Evolutionary conservation across 2,797 vertebrate species (phyloP), one percentile per base, ranked within the genome.

Genomic region (Picus viridis): DNA sequence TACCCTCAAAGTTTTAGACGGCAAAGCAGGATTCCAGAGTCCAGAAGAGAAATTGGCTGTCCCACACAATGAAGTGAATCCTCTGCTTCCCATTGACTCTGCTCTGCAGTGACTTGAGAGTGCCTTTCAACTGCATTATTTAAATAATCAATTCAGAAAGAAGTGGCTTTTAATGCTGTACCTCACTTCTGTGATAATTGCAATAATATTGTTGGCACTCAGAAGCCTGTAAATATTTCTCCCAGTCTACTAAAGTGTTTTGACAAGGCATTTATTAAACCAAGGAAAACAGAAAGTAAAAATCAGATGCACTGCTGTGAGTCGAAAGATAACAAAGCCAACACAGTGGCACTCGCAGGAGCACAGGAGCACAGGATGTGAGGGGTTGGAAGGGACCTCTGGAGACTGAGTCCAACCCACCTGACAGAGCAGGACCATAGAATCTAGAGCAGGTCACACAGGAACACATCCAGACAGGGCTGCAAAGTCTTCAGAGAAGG

Each of bases 141-240:
- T 82, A 79, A 93, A 86, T 76, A 75, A 87, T 77, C 87, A 79
- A 70, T 30, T 64, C 45, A 49, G 76, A 54, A 84, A 73, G 86
- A 81, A 91, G 39, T n/a, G 12, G 87, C 83, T 86, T 92, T 89
- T 62, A 88, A 77, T 90, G 43, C 7, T 79, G 22, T 86, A 51
- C 20, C 43, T 91, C 68, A 86, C 30, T 84, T 86, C 71, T n/a
- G 23, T 61, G 49, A 86, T 82, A 96, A 88, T 82, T 90, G 22
- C 22, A 84, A 34, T 68, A 90, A 93, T 82, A 88, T 27, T 62
- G n/a, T 68, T 88, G 58, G 29, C 74, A 93, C 64, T 86, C 68
- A 82, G 36, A 82, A 84, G 24, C 45, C 74, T 86, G 32, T 79
- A 94, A 96, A 90, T 91, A 65, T 80, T 91, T 95, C 92, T 91